Conservation (phyloP, 2,113 vertebrate genomes). For the Microcebus ravelobensis region DNA sequence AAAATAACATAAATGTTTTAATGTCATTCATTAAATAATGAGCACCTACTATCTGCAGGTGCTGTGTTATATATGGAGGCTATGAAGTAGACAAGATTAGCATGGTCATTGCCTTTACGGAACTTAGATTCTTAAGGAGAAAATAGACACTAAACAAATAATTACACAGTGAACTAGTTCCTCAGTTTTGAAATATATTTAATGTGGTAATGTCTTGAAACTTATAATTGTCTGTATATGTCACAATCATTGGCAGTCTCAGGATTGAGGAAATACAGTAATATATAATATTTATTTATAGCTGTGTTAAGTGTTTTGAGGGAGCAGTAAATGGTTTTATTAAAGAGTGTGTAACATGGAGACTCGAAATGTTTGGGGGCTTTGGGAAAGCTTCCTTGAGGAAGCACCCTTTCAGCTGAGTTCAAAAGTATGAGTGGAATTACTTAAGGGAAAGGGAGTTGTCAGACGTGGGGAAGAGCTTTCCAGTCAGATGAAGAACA, state of each 20-base stretch:
- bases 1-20: not conserved
- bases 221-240: not conserved
- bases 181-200: not conserved
- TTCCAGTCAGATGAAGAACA: not conserved
- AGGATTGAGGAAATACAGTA: not conserved
- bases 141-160: not conserved
- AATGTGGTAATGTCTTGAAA: not conserved
- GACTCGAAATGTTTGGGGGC: not conserved
- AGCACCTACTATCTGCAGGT: not conserved
- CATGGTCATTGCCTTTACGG: not conserved
- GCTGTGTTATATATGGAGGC: not conserved
- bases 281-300: slow-evolving; percentile 24
- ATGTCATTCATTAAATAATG: not conserved
- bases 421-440: not conserved
- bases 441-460: slow-evolving; percentile 2
- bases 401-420: not conserved
- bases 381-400: not conserved
- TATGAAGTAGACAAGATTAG: not conserved
- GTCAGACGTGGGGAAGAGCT: not conserved
- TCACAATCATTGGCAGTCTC: not conserved
- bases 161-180: not conserved
- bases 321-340: not conserved
- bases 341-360: not conserved
- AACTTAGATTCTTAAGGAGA: not conserved
- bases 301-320: not conserved